Evolutionary conservation across 2,888 invertebrate genomes (phyloP).

Genomic region (Entomobrya proxima): DNA sequence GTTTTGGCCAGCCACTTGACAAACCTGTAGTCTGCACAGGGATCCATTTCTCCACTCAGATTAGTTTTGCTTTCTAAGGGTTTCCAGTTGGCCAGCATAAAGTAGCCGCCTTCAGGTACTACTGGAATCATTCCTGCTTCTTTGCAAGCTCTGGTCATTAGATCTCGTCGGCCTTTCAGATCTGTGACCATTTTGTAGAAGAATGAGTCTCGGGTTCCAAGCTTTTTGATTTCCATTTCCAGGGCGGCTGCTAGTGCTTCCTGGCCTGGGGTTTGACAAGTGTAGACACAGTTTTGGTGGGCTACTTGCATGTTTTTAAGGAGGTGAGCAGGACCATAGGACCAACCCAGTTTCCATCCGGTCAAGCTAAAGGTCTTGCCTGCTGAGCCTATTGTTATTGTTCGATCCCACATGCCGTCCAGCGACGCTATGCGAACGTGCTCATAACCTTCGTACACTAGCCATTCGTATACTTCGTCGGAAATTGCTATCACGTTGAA

Average conservation of each 20-base stretch:
- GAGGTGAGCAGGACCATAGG: conserved; percentile 80
- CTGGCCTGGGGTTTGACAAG: conserved; percentile 79
- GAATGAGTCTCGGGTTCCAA: conserved; percentile 88
- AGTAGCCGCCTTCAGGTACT: conserved; percentile 97
- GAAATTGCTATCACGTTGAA: conserved; percentile 94
- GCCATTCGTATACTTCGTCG: conserved; percentile 95
- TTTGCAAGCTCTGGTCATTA: conserved; percentile 84
- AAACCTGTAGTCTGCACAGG: conserved; percentile 91
- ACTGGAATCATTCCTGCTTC: conserved; percentile 92
- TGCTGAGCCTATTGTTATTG: conserved; percentile 81
- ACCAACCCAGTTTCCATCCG: conserved; percentile 81
- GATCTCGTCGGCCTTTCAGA: conserved; percentile 87
- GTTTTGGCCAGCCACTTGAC: conserved; percentile 97
- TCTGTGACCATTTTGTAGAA: conserved; percentile 87
- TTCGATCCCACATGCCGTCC: conserved; percentile 81
- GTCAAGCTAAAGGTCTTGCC: conserved; percentile 81
- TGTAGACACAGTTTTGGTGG: conserved; percentile 81
- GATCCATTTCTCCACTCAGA: conserved; percentile 84
- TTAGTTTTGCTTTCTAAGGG: conserved; percentile 84
- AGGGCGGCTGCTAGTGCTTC: conserved; percentile 93
- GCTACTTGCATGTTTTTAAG: conserved; percentile 78
- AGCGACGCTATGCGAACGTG: conserved; percentile 89
- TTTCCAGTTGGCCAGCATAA: conserved; percentile 96
- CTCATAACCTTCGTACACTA: conserved; percentile 88
- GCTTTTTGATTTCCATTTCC: conserved; percentile 86